These are phyloP conservation scores for Crocallis elinguaria DNA, from an alignment of 2,888 invertebrate genomes.

Conservation along the genomic window DNA sequence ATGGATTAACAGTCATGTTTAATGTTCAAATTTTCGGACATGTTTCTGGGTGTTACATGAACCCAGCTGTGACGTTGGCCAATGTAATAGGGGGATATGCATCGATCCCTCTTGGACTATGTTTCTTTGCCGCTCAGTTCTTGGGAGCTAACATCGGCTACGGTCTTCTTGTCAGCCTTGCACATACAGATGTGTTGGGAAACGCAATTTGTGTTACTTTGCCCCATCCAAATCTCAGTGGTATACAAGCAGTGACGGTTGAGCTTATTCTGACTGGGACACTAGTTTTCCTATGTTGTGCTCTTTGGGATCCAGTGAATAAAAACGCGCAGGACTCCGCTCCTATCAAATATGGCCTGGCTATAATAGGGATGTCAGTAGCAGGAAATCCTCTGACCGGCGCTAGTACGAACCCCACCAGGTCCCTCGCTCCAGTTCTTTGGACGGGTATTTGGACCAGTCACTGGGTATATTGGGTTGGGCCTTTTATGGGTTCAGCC, in stretches of 20 bases:
- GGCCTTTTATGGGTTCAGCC: constrained; percentile 77
- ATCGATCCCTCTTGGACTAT: constrained; percentile 81
- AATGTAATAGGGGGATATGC: constrained; percentile 85
- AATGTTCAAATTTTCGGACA: constrained; percentile 90
- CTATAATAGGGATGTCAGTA: constrained; percentile 87
- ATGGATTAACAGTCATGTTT: constrained; percentile 88
- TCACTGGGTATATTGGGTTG: constrained; percentile 91
- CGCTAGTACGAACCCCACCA: constrained; percentile 89
- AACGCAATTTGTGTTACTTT: constrained; percentile 87
- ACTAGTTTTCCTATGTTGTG: constrained; percentile 87
- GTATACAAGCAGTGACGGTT: constrained; percentile 83
- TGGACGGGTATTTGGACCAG: constrained; percentile 87
- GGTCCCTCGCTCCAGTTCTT: constrained; percentile 89
- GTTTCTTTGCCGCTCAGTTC: constrained; percentile 87
- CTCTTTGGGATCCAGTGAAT: constrained; percentile 90
- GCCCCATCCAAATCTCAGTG: constrained; percentile 75
- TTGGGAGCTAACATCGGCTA: constrained; percentile 89
- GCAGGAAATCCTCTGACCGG: constrained; percentile 89
- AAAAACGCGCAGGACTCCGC: constrained; percentile 86
- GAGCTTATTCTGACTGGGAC: constrained; percentile 87
- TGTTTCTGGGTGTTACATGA: constrained; percentile 91
- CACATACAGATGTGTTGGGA: constrained; percentile 65
- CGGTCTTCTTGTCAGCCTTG: constrained; percentile 83
- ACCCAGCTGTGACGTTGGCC: constrained; percentile 90
- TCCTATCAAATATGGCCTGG: constrained; percentile 88